Conservation (phyloP, 2,888 invertebrate species). For the Tanypteryx hageni region DNA sequence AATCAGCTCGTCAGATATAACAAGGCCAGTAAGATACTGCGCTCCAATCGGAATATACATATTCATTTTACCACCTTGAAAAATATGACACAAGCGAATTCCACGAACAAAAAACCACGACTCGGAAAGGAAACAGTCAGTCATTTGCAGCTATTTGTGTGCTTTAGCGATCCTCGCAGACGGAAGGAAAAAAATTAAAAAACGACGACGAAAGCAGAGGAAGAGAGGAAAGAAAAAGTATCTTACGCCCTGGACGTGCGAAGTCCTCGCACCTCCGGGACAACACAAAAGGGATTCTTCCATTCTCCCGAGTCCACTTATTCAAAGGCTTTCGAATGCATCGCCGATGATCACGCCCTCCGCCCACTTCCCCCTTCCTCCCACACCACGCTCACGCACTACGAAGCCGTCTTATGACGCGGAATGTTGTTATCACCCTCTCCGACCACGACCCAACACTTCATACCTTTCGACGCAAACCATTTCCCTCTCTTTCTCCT, state of each 20-base stretch:
- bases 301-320: background rate
- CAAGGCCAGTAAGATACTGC: too few species aligned
- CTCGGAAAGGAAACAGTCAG: too few species aligned
- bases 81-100: too few species aligned
- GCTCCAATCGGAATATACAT: too few species aligned
- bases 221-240: background rate
- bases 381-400: background rate
- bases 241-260: background rate
- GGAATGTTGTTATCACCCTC: constrained; percentile 13
- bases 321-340: background rate
- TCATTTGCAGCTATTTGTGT: too few species aligned
- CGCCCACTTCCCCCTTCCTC: background rate
- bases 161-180: too few species aligned
- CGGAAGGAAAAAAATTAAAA: background rate
- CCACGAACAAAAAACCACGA: too few species aligned
- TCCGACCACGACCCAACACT: constrained; percentile 21
- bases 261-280: background rate
- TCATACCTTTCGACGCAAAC: constrained; percentile 39
- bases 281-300: background rate
- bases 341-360: background rate
- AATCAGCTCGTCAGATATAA: too few species aligned
- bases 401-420: constrained; percentile 1
- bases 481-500: background rate
- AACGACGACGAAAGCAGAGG: background rate
- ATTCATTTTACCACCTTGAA: too few species aligned